Evolutionary conservation across 2,797 vertebrate genomes (phyloP).

Genomic region (Stomatorhinus walkeri): DNA sequence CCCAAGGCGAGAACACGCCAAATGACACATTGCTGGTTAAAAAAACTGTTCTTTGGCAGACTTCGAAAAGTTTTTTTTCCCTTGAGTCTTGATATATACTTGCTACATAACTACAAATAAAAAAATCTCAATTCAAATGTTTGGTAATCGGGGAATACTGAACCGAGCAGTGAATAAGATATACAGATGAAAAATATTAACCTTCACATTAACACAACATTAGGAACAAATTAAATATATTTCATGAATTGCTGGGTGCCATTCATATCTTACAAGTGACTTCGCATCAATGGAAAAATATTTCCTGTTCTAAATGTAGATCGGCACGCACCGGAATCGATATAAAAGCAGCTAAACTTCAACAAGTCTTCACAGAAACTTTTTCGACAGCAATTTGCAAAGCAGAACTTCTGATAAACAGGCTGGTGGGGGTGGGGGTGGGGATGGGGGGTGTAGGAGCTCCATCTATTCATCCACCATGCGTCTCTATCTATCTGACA

Average conservation of each 20-base stretch:
- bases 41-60: background rate
- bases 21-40: background rate
- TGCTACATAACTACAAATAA: background rate
- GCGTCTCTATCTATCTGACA: background rate
- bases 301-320: slow-evolving; percentile 3
- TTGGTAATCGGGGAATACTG: background rate
- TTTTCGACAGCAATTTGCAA: background rate
- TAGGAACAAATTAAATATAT: background rate
- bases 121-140: background rate
- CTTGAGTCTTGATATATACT: background rate
- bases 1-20: background rate
- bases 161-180: background rate
- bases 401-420: background rate
- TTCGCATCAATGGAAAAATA: background rate
- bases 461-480: background rate
- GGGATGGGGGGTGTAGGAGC: background rate
- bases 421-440: background rate
- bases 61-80: background rate
- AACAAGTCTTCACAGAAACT: background rate
- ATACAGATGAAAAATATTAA: background rate
- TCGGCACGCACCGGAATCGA: background rate
- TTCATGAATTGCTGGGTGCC: background rate
- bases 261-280: background rate
- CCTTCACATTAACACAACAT: background rate
- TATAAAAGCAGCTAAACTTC: background rate